Conservation (phyloP, 2,888 invertebrate species). For the Nomada fabriciana region DNA sequence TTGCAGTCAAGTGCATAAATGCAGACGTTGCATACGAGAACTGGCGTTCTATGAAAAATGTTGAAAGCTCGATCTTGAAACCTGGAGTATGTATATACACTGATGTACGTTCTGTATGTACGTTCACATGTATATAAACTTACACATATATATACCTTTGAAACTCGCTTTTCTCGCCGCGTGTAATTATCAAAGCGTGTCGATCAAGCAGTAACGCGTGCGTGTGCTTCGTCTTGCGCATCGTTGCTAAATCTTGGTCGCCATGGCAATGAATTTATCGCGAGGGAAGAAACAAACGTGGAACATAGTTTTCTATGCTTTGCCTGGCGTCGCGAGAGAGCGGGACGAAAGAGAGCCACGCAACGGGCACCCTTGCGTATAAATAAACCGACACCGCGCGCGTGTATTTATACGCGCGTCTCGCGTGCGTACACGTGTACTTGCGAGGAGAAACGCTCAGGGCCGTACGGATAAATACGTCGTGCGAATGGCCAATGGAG, state of each 20-base stretch:
- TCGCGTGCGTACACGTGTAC: conserved; percentile 68
- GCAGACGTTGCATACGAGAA: too few species aligned
- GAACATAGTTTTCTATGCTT: conserved; percentile 17
- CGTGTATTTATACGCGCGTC: conserved; percentile 65
- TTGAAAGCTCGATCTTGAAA: conserved; percentile 4
- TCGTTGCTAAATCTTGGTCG: conserved; percentile 26
- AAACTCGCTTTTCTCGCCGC: not conserved
- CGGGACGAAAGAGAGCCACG: not conserved
- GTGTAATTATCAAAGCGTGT: conserved; percentile 31
- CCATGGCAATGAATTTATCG: conserved; percentile 46
- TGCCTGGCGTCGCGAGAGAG: conserved; percentile 2
- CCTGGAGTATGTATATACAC: not conserved
- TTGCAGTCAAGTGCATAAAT: too few species aligned
- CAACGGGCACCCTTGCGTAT: conserved; percentile 61
- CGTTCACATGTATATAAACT: too few species aligned
- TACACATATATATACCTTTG: not conserved
- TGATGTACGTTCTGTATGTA: too few species aligned
- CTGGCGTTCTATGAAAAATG: not conserved
- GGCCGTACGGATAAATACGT: conserved; percentile 59
- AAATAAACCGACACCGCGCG: conserved; percentile 61
- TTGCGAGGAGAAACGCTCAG: conserved; percentile 66
- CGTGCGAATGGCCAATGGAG: conserved; percentile 44
- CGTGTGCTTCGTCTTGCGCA: not conserved
- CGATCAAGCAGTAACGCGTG: conserved; percentile 10
- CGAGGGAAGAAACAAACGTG: conserved; percentile 21